Evolutionary conservation across 2,113 vertebrate species (phyloP).

Genomic region (Charina bottae): DNA sequence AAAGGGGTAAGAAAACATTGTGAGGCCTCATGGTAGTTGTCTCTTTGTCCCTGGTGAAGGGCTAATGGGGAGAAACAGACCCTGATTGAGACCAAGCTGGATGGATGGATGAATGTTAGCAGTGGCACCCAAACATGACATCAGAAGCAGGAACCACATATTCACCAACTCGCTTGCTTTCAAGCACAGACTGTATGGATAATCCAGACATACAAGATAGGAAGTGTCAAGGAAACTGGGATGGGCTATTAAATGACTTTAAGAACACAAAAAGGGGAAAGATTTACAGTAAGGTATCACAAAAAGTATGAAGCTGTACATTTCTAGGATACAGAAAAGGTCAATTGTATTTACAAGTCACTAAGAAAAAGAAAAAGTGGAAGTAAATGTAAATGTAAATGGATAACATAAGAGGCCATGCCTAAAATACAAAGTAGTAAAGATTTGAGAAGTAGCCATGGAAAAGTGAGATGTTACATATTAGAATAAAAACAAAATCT

Average conservation of each 20-base stretch:
- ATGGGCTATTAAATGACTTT: not conserved
- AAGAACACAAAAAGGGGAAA: not conserved
- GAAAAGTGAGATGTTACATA: not conserved
- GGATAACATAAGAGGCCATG: constrained; percentile 1
- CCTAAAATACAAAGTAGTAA: not conserved
- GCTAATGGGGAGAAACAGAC: no score
- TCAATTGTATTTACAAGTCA: not conserved
- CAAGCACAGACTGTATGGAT: not conserved
- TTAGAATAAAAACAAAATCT: constrained; percentile 33
- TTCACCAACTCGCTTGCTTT: not conserved
- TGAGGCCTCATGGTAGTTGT: no score
- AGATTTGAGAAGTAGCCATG: constrained; percentile 37
- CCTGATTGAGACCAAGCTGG: no score
- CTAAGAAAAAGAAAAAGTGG: not conserved
- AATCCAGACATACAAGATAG: not conserved
- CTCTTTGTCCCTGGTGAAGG: no score
- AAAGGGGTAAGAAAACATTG: no score
- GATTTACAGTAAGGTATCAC: not conserved
- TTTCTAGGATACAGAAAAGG: not conserved
- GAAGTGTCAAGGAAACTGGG: not conserved
- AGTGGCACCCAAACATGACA: no score
- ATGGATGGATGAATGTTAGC: no score
- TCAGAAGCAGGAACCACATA: no score
- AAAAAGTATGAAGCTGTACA: not conserved
- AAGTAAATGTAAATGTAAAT: not conserved